These are phyloP conservation scores for Lytechinus pictus DNA, from an alignment of 35 echinoderm and acorn worm species.

Conservation along the genomic window DNA sequence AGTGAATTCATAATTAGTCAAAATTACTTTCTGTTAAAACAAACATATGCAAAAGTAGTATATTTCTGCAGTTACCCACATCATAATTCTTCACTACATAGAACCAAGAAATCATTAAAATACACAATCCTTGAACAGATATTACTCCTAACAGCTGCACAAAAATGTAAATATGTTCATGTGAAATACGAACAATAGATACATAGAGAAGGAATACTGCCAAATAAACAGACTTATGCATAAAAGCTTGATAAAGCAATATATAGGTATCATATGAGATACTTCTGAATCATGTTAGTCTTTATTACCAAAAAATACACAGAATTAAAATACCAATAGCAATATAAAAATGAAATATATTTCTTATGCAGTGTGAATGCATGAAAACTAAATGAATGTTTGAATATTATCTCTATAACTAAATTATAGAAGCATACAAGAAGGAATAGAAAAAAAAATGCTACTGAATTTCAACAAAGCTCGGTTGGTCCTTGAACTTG, in stretches of 20 bases:
- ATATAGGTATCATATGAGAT: neutral
- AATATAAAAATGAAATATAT: neutral
- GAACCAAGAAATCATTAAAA: neutral
- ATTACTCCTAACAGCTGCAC: neutral
- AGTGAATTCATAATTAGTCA: neutral
- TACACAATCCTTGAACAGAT: neutral
- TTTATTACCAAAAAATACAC: neutral
- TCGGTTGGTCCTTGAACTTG: neutral
- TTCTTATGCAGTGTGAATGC: neutral
- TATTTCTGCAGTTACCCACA: neutral
- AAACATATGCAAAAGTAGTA: neutral
- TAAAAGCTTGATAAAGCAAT: neutral
- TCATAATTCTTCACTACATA: neutral
- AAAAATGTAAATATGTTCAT: neutral
- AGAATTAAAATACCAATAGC: neutral
- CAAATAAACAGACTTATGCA: neutral
- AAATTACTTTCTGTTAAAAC: neutral
- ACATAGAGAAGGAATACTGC: neutral
- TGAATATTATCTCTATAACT: neutral
- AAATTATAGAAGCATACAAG: neutral
- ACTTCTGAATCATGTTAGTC: too few species aligned
- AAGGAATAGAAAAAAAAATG: constrained; percentile 9
- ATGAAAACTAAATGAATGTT: neutral
- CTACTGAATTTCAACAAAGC: constrained; percentile 2
- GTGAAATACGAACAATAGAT: neutral